Evolutionary conservation across 2,113 vertebrate genomes (phyloP).

Genomic region (Sterrhoptilus dennistouni): DNA sequence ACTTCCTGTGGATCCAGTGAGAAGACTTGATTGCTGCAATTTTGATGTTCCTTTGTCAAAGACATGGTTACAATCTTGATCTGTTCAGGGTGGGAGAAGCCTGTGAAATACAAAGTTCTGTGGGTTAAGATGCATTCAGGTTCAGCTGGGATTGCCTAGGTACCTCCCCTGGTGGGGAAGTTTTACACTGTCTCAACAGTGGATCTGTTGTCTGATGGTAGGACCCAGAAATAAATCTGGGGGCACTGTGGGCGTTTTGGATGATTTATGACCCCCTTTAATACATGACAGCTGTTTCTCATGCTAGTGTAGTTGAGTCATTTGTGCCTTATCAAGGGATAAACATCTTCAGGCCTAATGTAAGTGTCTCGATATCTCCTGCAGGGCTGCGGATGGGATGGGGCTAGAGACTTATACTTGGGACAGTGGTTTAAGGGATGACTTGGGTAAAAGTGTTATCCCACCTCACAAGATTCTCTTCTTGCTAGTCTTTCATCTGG

Average conservation of each 20-base stretch:
- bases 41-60: neutral
- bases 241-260: neutral
- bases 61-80: too few relatives aligned
- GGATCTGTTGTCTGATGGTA: neutral
- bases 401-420: too few relatives aligned
- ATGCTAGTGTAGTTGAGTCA: neutral
- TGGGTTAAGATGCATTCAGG: rapidly evolving
- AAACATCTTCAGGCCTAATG: neutral
- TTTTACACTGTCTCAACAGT: neutral
- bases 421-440: neutral
- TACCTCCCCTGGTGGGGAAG: too few relatives aligned
- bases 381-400: neutral
- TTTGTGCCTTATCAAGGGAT: neutral
- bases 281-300: neutral
- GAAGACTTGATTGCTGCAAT: neutral
- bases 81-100: neutral
- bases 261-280: neutral
- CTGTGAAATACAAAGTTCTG: neutral
- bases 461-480: neutral
- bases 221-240: neutral
- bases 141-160: neutral
- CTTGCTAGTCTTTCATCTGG: neutral
- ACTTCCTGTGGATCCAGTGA: neutral
- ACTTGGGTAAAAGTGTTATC: neutral
- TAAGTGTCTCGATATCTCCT: rapidly evolving